Conservation (phyloP, 2,888 invertebrate species). For the Pyrrhia umbra region DNA sequence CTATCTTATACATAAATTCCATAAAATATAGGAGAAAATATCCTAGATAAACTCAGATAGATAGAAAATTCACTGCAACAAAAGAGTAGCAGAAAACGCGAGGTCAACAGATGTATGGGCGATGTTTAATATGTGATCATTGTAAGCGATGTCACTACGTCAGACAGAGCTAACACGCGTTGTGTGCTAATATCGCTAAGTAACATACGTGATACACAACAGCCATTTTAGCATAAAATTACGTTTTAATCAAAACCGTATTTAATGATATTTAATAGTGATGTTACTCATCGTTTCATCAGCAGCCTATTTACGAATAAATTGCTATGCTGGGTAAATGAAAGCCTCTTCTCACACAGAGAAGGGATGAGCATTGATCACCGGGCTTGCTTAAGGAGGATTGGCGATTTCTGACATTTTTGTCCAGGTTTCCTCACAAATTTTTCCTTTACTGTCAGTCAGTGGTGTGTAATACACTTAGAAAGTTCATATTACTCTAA, state of each 20-base stretch:
- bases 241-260: slow-evolving; percentile 24
- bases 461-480: too few relatives aligned
- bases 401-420: too few relatives aligned
- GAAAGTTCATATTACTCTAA: too few relatives aligned
- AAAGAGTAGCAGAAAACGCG: slow-evolving; percentile 22
- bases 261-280: too few relatives aligned
- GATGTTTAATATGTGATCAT: slow-evolving; percentile 34
- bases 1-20: not conserved
- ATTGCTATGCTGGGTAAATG: too few relatives aligned
- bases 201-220: slow-evolving; percentile 27
- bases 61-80: slow-evolving; percentile 30
- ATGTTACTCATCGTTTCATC: too few relatives aligned
- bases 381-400: too few relatives aligned
- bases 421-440: too few relatives aligned
- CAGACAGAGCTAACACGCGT: slow-evolving; percentile 31
- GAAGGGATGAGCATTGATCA: too few relatives aligned
- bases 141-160: slow-evolving; percentile 35
- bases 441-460: too few relatives aligned
- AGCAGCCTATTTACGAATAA: too few relatives aligned
- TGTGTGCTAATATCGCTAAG: slow-evolving; percentile 38
- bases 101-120: slow-evolving; percentile 38
- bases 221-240: slow-evolving; percentile 17
- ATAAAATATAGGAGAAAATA: not conserved
- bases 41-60: not conserved
- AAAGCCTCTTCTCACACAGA: too few relatives aligned